Evolutionary conservation across 2,888 invertebrate genomes (phyloP).

Genomic region (Odontocolon sp.): DNA sequence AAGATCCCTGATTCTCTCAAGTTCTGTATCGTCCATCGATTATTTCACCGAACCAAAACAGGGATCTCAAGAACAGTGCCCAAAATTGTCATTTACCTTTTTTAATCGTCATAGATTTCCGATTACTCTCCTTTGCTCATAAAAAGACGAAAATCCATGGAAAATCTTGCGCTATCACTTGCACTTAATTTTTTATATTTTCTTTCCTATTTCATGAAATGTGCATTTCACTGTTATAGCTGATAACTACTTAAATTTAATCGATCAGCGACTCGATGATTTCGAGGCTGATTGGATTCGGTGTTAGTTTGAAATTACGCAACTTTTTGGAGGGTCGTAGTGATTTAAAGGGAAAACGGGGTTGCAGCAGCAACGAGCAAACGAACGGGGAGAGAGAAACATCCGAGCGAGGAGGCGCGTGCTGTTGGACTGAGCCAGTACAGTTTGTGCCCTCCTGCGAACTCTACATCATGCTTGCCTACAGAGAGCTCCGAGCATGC

Average conservation of each 20-base stretch:
- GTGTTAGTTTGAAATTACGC: not conserved
- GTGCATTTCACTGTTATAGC: not conserved
- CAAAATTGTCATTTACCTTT: conserved; percentile 36
- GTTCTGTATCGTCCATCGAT: no score
- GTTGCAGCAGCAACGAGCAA: conserved; percentile 16
- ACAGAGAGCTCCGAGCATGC: conserved; percentile 66
- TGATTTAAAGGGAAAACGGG: not conserved
- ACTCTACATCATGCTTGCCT: conserved; percentile 64
- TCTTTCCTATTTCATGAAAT: not conserved
- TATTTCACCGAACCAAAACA: not conserved
- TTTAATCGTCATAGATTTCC: not conserved
- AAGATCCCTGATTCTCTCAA: not conserved
- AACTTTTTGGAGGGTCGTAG: not conserved
- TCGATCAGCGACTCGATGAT: not conserved
- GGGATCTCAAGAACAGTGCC: not conserved
- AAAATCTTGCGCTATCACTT: conserved; percentile 38
- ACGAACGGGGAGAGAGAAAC: conserved; percentile 46
- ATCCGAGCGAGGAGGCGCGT: conserved; percentile 73
- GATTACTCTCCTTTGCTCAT: not conserved
- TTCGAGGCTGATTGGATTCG: not conserved
- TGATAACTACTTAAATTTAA: not conserved
- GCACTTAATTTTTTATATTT: conserved; percentile 13
- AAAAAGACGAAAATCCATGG: conserved; percentile 28
- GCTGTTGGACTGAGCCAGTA: conserved; percentile 74
- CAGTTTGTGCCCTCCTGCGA: conserved; percentile 66